These are phyloP conservation scores for Azorinus chamasolen DNA, from an alignment of 2,888 invertebrate species.

Conservation along the genomic window DNA sequence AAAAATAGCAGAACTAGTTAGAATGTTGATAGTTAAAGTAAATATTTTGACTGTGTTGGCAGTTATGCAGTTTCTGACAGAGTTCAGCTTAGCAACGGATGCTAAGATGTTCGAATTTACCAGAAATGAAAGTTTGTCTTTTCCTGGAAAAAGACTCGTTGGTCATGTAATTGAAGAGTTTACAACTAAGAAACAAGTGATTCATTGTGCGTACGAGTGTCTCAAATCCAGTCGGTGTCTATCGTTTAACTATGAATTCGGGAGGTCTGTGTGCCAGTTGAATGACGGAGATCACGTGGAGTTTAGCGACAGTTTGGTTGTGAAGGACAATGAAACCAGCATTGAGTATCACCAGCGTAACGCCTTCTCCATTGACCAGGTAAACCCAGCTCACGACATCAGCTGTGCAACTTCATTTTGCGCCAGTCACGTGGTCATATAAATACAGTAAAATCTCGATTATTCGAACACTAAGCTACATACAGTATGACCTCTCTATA, in stretches of 20 bases:
- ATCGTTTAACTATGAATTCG: slow-evolving; percentile 78
- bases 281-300: slow-evolving; percentile 76
- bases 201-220: slow-evolving; percentile 81
- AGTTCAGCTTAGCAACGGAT: slow-evolving; percentile 14
- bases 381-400: no score
- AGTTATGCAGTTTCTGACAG: background rate
- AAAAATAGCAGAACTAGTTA: no score
- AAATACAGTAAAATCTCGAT: no score
- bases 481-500: no score
- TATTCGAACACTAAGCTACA: no score
- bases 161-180: slow-evolving; percentile 68
- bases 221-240: slow-evolving; percentile 69
- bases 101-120: slow-evolving; percentile 58
- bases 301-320: slow-evolving; percentile 50
- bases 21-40: background rate
- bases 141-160: slow-evolving; percentile 59
- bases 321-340: slow-evolving; percentile 32
- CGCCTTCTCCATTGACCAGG: slow-evolving; percentile 76
- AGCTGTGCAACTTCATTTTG: no score
- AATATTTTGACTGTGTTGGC: slow-evolving; percentile 1
- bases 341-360: slow-evolving; percentile 73
- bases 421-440: no score
- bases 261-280: slow-evolving; percentile 71
- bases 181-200: slow-evolving; percentile 66
- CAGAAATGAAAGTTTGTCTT: slow-evolving; percentile 58